A percentile compares a stretch with the other conserved stretches of the same genome.
Conservation (phyloP, 2,797 vertebrate species). For the Synanceia verrucosa region DNA sequence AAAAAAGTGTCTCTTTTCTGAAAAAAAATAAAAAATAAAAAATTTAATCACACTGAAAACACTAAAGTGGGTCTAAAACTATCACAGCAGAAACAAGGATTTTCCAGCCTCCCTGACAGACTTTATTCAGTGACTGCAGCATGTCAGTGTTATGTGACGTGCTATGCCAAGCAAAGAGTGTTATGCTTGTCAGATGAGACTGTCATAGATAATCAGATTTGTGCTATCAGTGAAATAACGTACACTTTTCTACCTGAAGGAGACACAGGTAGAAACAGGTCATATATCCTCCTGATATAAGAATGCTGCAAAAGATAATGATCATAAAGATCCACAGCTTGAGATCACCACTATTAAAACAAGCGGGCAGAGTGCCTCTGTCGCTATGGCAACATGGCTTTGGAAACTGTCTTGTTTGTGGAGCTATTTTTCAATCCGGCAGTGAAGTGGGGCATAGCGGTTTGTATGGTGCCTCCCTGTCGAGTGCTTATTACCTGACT, state of each 20-base stretch:
- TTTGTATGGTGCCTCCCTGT: constrained; percentile 53
- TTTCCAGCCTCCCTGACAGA: not conserved
- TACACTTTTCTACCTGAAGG: not conserved
- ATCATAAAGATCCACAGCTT: constrained; percentile 14
- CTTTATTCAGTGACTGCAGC: not conserved
- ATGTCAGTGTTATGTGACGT: not conserved
- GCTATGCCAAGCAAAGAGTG: not conserved
- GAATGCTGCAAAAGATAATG: not conserved
- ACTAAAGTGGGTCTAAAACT: not conserved
- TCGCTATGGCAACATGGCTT: constrained; percentile 45
- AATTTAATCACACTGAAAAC: not conserved
- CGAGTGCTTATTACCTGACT: constrained; percentile 63
- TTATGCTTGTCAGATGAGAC: constrained; percentile 3
- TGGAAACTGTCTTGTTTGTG: constrained; percentile 31
- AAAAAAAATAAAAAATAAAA: not conserved
- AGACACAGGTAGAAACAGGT: not conserved
- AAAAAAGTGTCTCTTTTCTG: not conserved
- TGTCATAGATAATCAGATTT: not conserved
- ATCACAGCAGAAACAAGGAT: not conserved
- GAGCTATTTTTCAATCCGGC: constrained; percentile 56
- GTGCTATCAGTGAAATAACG: not conserved
- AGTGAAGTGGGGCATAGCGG: constrained; percentile 55
- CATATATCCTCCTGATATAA: not conserved
- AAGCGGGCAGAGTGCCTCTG: not conserved
- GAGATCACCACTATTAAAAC: constrained; percentile 17